Evolutionary conservation across 2,113 vertebrate genomes (phyloP).

Genomic region (Ondatra zibethicus): DNA sequence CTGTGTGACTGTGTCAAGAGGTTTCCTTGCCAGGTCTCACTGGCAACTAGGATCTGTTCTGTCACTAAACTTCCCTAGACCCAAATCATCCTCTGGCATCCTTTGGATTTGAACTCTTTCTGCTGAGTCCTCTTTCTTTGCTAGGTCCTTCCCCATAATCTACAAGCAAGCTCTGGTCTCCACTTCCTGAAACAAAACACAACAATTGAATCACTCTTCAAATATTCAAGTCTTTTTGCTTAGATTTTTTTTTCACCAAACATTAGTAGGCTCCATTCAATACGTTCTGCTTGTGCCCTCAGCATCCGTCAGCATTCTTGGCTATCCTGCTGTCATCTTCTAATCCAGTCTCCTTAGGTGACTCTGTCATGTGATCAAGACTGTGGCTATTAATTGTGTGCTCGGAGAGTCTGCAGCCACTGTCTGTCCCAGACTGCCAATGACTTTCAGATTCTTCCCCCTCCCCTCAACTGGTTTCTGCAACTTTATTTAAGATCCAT

Average conservation of each 20-base stretch:
- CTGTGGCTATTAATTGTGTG: constrained; percentile 6
- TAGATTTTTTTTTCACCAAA: neutral
- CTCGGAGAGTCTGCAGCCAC: neutral
- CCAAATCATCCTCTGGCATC: neutral
- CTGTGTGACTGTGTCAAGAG: neutral
- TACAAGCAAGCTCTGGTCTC: neutral
- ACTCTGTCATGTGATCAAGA: neutral
- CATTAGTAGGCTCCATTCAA: neutral
- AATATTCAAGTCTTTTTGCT: neutral
- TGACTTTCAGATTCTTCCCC: neutral
- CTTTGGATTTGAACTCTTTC: neutral
- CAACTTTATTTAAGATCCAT: constrained; percentile 97
- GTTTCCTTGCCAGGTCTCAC: neutral
- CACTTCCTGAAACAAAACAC: neutral
- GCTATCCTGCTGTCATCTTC: neutral
- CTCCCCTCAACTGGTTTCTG: constrained; percentile 89
- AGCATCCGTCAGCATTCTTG: neutral
- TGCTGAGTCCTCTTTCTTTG: neutral
- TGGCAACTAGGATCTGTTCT: neutral
- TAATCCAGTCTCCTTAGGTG: neutral
- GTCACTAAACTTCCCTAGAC: neutral
- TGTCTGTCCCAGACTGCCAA: neutral
- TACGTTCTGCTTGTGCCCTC: neutral
- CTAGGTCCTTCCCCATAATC: neutral
- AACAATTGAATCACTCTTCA: neutral